Conservation (phyloP, 2,797 vertebrate species). For the Spinus pinus region DNA sequence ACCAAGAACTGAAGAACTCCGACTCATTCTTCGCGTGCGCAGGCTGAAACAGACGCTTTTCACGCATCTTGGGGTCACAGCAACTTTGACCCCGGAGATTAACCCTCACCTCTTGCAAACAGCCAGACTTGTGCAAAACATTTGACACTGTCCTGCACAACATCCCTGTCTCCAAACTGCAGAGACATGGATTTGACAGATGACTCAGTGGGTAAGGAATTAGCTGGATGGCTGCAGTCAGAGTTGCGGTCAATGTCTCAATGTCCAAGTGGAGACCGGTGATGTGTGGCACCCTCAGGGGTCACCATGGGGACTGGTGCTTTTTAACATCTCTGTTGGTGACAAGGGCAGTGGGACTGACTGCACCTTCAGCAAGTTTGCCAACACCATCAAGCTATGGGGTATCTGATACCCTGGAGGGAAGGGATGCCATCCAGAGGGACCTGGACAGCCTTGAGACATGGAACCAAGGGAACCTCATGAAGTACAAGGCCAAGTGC, state of each 20-base stretch:
- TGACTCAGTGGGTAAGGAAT: background rate
- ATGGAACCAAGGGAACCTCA: background rate
- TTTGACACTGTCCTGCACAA: background rate
- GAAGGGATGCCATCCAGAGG: background rate
- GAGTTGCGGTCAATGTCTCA: background rate
- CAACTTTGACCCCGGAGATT: too few relatives aligned
- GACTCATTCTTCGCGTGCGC: too few relatives aligned
- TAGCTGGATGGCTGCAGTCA: background rate
- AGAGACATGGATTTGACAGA: background rate
- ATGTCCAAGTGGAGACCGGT: background rate
- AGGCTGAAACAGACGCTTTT: too few relatives aligned
- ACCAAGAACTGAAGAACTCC: too few relatives aligned
- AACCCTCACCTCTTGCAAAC: background rate
- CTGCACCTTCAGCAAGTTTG: background rate
- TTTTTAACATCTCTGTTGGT: background rate
- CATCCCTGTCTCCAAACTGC: background rate
- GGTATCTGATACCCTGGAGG: background rate
- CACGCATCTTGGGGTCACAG: too few relatives aligned
- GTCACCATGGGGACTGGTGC: fast-evolving
- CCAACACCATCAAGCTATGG: background rate
- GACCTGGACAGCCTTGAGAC: background rate
- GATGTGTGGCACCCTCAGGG: background rate
- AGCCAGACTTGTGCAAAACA: background rate
- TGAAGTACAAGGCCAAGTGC: background rate
- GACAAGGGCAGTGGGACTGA: fast-evolving